phyloP scores from a whole-genome alignment of 2,797 vertebrate genomes.

The Tenualosa thibaudeaui region DNA sequence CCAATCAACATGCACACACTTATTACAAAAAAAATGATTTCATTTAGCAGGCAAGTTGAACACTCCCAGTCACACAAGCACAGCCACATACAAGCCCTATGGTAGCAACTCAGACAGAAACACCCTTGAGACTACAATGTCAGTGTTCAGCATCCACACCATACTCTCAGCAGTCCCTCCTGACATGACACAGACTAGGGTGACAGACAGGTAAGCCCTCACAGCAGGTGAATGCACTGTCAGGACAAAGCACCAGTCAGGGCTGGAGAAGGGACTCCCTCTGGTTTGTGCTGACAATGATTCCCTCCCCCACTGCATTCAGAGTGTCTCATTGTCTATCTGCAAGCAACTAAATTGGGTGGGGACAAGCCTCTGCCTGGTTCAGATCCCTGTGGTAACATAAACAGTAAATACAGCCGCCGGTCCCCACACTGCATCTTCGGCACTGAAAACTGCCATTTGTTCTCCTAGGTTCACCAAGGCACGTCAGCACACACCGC shows the following conservation, averaged over 20 bases:
- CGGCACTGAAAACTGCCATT: neutral
- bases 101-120: neutral
- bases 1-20: neutral
- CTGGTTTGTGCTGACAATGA: neutral
- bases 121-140: neutral
- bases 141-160: neutral
- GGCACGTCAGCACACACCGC: neutral
- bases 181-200: neutral
- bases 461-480: neutral
- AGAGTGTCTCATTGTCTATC: neutral
- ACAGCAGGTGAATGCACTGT: constrained; percentile 29
- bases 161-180: neutral
- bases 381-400: neutral
- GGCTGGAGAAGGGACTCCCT: neutral
- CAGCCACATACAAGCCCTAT: neutral
- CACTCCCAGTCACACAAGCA: neutral
- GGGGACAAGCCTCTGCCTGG: neutral
- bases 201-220: neutral
- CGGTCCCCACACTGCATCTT: neutral
- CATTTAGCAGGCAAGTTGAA: neutral
- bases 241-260: constrained; percentile 38
- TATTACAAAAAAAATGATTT: neutral
- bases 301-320: neutral
- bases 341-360: neutral
- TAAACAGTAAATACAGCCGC: neutral